Evolutionary conservation across 2,113 vertebrate genomes (phyloP), one percentile per base, ranked within the genome.

Genomic region (Vulpes ferrilata): DNA sequence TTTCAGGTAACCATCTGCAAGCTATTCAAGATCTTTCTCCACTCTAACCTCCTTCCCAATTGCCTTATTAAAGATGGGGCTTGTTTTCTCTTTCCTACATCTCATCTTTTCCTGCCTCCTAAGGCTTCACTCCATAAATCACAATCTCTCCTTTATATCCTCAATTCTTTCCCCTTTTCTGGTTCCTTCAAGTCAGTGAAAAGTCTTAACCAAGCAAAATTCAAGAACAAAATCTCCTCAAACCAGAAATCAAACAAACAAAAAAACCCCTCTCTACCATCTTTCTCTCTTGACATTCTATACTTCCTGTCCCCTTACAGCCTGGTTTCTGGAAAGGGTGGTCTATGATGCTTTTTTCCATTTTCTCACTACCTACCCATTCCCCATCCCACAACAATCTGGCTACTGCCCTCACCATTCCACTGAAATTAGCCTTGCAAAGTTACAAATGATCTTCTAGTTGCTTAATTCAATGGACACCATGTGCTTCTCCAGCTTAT

Each of bases 391-490:
- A 95, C 30, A 73, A 51, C 87, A 95, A 90, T 84, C 74, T 94
- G 86, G 48, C 27, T 90, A 48, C 76, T 96, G 76, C 69, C 92
- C 64, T 95, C 60, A 60, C 35, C 59, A 65, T 84, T 67, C 83
- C 74, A 92, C 23, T 69, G 85, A 95, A 95, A 96, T 92, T 48
- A 93, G 82, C 67, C 65, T 74, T 93, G 38, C 2, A 82, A 78
- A 73, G 25, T 79, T 90, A 97, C 35, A 93, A 43, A 80, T 76
- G 8, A 60, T 87, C 22, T 92, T 69, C 62, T 62, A 57, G 13
- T 60, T 65, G 17, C 53, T 81, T 88, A 92, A 88, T 96, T 86
- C 62, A 93, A 48, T 92, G 80, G 83, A 74, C 3, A 55, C 17
- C 25, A 11, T 60, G 30, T 89, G 64, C 84, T 65, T 90, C 7